phyloP scores from a whole-genome alignment of 92 coral and sea anemone species.

The Actinernus sp. region DNA sequence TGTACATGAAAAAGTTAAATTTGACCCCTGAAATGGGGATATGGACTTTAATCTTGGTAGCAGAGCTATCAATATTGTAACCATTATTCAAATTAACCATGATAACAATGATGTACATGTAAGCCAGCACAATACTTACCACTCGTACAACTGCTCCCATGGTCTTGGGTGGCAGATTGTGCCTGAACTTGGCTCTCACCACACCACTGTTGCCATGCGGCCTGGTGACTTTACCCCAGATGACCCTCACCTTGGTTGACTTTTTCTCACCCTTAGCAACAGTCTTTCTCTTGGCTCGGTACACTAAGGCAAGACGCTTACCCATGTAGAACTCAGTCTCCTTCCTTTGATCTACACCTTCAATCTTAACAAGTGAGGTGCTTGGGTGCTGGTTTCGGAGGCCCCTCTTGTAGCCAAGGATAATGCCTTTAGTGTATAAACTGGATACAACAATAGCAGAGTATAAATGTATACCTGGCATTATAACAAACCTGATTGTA shows the following conservation, averaged over 20 bases:
- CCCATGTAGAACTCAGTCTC: conserved; percentile 97
- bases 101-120: background rate
- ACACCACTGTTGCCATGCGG: conserved; percentile 99
- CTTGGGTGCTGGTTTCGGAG: conserved; percentile 95
- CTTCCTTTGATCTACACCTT: conserved; percentile 83
- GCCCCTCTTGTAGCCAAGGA: conserved; percentile 99
- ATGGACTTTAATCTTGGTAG: no score
- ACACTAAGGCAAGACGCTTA: conserved; percentile 95
- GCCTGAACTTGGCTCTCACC: conserved; percentile 96
- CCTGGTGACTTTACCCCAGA: conserved; percentile 96
- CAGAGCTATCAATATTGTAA: background rate
- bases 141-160: conserved; percentile 98
- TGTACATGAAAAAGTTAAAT: no score
- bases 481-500: background rate
- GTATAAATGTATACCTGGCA: no score
- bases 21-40: no score
- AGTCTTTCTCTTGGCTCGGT: conserved; percentile 92
- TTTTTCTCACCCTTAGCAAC: conserved; percentile 89
- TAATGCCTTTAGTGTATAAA: conserved; percentile 94
- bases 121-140: conserved; percentile 63
- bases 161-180: conserved; percentile 95
- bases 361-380: conserved; percentile 89
- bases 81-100: no score
- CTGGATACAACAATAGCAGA: conserved; percentile 54
- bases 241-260: conserved; percentile 87